Evolutionary conservation across 2,888 invertebrate genomes (phyloP).

Genomic region (Argyresthia goedartella): DNA sequence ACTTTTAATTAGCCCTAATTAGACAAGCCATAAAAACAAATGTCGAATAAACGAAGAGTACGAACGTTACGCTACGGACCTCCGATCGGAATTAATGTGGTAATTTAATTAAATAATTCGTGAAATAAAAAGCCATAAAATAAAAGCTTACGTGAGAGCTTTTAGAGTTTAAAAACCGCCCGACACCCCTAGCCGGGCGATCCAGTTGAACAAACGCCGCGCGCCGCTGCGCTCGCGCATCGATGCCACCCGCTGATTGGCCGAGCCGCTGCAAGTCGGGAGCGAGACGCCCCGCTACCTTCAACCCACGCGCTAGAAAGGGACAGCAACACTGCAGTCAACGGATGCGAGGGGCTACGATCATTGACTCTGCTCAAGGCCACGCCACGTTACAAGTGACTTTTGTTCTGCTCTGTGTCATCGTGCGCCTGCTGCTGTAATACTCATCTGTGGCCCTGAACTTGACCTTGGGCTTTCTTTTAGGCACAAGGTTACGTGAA

Average conservation of each 20-base stretch:
- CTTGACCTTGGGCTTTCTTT: not conserved
- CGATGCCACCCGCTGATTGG: slow-evolving; percentile 39
- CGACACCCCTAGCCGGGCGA: slow-evolving; percentile 54
- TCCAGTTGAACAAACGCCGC: slow-evolving; percentile 59
- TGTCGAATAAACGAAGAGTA: not conserved
- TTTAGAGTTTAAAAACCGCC: slow-evolving; percentile 49
- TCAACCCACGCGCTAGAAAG: slow-evolving; percentile 33
- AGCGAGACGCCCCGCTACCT: slow-evolving; percentile 7
- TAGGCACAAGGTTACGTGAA: not conserved
- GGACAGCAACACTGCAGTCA: slow-evolving; percentile 38
- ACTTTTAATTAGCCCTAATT: slow-evolving; percentile 1
- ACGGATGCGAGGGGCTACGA: slow-evolving; percentile 66
- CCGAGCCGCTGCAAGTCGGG: slow-evolving; percentile 21
- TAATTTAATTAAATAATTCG: slow-evolving; percentile 45
- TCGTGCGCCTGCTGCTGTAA: slow-evolving; percentile 41
- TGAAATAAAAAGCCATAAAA: slow-evolving; percentile 33
- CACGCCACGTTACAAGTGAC: slow-evolving; percentile 50
- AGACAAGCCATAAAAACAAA: not conserved
- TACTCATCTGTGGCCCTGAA: slow-evolving; percentile 28
- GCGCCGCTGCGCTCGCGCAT: slow-evolving; percentile 56
- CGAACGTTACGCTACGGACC: slow-evolving; percentile 1
- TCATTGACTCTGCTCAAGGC: slow-evolving; percentile 67
- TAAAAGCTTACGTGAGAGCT: slow-evolving; percentile 51
- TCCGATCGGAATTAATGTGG: slow-evolving; percentile 24
- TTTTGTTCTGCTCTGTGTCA: slow-evolving; percentile 43